A percentile compares a stretch with the other conserved stretches of the same genome.
These are phyloP conservation scores for Pyrrhosoma nymphula DNA, from an alignment of 2,888 invertebrate genomes.

Conservation along the genomic window DNA sequence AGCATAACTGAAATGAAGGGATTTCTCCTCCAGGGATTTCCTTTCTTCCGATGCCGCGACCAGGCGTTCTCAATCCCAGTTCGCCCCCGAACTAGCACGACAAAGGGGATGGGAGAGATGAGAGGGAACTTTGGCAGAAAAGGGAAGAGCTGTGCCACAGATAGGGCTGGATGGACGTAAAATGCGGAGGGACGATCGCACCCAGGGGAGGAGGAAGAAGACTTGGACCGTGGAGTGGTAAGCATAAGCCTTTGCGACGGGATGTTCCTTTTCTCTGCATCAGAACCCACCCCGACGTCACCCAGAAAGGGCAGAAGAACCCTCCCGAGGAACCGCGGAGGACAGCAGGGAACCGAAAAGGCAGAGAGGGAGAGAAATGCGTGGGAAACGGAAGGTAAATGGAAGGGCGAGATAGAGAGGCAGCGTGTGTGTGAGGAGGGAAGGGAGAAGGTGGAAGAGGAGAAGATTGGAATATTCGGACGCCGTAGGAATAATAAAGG, in stretches of 20 bases:
- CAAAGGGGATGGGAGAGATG: neutral
- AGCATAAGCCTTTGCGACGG: neutral
- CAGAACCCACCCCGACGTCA: neutral
- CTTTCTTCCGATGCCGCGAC: too few species aligned
- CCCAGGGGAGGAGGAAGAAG: neutral
- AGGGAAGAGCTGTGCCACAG: neutral
- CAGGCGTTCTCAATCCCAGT: neutral
- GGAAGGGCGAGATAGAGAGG: too few species aligned
- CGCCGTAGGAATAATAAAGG: constrained; percentile 48
- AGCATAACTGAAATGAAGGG: too few species aligned
- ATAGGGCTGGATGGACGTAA: neutral
- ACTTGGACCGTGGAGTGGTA: neutral
- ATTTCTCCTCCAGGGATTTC: too few species aligned
- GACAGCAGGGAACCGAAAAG: neutral
- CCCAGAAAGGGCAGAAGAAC: neutral
- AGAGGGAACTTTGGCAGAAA: too few species aligned
- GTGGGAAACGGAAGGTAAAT: neutral
- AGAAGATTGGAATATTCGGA: constrained; percentile 41
- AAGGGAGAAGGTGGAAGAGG: neutral
- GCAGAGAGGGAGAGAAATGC: neutral
- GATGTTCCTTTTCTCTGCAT: neutral
- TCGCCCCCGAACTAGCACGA: neutral
- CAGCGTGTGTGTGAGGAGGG: neutral
- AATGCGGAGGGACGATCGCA: neutral
- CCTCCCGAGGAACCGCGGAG: too few species aligned